A percentile compares a stretch with the other conserved stretches of the same genome.
phyloP scores from a whole-genome alignment of 2,888 invertebrate genomes.

The Latheticus oryzae region DNA sequence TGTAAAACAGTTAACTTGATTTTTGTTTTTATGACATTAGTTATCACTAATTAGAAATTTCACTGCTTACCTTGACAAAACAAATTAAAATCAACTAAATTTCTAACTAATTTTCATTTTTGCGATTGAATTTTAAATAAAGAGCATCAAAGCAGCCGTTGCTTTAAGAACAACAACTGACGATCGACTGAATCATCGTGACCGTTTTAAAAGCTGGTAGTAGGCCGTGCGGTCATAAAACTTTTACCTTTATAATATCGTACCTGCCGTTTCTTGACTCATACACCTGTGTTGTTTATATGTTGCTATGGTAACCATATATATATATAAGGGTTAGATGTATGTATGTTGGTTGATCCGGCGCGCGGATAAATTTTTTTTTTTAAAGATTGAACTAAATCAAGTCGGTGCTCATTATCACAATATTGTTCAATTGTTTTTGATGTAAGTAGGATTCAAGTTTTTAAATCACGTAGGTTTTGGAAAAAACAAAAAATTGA shows the following conservation, averaged over 20 bases:
- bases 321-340: too few species aligned
- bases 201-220: conserved; percentile 18
- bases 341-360: conserved; percentile 14
- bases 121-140: neutral
- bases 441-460: conserved; percentile 13
- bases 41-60: too few species aligned
- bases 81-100: too few species aligned
- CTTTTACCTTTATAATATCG: conserved; percentile 49
- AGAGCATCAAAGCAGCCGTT: neutral
- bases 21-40: too few species aligned
- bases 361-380: conserved; percentile 41
- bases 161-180: conserved; percentile 19
- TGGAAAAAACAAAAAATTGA: too few species aligned
- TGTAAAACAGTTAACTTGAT: too few species aligned
- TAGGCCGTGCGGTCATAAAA: conserved; percentile 49
- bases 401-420: conserved; percentile 27
- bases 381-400: conserved; percentile 42
- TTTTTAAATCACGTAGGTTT: too few species aligned
- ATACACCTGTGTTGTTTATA: conserved; percentile 52
- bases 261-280: conserved; percentile 41
- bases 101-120: neutral
- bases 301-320: conserved; percentile 53
- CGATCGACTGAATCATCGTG: conserved; percentile 22
- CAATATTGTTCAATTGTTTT: conserved; percentile 6
- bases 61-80: too few species aligned